These are phyloP conservation scores for Tinea trinotella DNA, from an alignment of 2,888 invertebrate species.

Conservation along the genomic window DNA sequence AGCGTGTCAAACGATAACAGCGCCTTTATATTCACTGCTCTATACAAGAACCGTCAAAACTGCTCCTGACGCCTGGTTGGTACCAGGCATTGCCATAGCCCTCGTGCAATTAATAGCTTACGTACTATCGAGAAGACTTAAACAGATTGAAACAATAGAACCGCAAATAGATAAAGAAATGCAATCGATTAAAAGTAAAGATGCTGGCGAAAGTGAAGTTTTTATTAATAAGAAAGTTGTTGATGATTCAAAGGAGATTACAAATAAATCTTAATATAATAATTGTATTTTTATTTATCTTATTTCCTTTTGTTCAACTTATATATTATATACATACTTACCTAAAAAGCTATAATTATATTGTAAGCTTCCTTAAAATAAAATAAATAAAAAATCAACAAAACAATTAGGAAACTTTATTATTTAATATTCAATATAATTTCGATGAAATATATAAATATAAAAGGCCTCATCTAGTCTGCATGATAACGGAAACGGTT, in stretches of 20 bases:
- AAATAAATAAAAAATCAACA: no score
- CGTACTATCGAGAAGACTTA: constrained; percentile 39
- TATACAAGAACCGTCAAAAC: constrained; percentile 53
- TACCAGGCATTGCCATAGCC: constrained; percentile 47
- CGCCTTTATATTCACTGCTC: constrained; percentile 55
- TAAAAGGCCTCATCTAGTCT: no score
- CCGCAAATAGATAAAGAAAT: not conserved
- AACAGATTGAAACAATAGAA: not conserved
- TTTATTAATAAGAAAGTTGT: not conserved
- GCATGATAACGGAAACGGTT: no score
- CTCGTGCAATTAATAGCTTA: constrained; percentile 47
- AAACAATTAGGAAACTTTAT: no score
- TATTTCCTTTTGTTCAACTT: not conserved
- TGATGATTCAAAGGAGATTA: not conserved
- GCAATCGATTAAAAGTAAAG: not conserved
- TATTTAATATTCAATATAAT: no score
- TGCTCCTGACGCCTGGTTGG: constrained; percentile 55
- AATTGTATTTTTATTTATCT: not conserved
- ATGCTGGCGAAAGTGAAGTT: not conserved
- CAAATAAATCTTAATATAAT: not conserved
- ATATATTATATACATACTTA: no score
- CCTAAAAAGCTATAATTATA: no score
- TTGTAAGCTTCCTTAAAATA: no score
- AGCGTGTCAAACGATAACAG: constrained; percentile 54
- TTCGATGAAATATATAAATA: no score